Evolutionary conservation across 2,113 vertebrate species (phyloP), one percentile per base, ranked within the genome.

Genomic region (Lathamus discolor): DNA sequence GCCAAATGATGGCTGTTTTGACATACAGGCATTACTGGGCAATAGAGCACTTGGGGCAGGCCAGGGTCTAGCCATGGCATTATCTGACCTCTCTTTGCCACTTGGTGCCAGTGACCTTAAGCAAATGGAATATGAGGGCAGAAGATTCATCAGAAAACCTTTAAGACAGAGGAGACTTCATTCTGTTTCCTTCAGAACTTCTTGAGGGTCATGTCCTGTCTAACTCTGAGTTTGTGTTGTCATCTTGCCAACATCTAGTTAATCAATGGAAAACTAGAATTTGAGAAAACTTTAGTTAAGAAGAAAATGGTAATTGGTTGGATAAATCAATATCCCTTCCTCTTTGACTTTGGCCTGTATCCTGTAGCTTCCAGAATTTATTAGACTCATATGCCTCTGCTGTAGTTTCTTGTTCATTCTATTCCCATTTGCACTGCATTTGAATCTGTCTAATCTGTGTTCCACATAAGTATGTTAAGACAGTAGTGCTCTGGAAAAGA

Each of bases 11-110:
- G 7, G 20, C 11, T 72, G 39, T 43, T 69, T 57, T 52, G 17
- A 51, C 6, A 11, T 0, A 29, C 1, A n/a, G n/a, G 39, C 3
- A 1, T 37, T 27, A 11, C 25, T 17, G n/a, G 14, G 19, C 59
- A 44, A 24, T 2, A 25, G 18, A 75, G 11, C 35, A 12, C 29
- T 37, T 35, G 5, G n/a, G 35, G 19, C 28, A 90, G 67, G 48
- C 33, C 10, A 41, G 16, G 22, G 24, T n/a, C 16, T 6, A 10
- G 10, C 46, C 22, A 6, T 28, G 44, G 14, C 6, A 11, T 13
- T 59, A 3, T 66, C 12, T 82, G 54, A 52, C 11, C 3, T 41
- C 24, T 66, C 20, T 52, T 49, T 54, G 9, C 9, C 18, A 22
- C 15, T 35, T 4, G 14, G 3, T 29, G 5, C 9, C n/a, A 24